Evolutionary conservation across 2,888 invertebrate species (phyloP).

Genomic region (Apoda limacodes): DNA sequence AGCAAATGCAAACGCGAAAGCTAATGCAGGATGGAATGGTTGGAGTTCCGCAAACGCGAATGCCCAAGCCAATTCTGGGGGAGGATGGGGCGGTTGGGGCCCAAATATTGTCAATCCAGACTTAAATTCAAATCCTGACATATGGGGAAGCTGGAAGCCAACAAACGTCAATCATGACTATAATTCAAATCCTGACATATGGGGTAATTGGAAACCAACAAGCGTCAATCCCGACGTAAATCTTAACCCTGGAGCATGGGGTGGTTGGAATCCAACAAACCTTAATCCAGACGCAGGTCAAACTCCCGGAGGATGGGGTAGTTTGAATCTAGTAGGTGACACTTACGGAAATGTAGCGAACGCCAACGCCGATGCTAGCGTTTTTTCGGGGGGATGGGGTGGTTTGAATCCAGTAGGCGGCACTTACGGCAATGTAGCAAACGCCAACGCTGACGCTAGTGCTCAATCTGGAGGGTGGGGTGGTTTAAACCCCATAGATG

Average conservation of each 20-base stretch:
- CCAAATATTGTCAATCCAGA: too few relatives aligned
- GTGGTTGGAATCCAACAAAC: constrained; percentile 4
- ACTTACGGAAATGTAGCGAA: constrained; percentile 14
- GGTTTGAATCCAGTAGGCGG: constrained; percentile 12
- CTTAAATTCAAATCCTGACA: constrained; percentile 6
- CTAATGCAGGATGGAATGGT: constrained; percentile 11
- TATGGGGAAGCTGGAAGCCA: too few relatives aligned
- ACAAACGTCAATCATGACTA: too few relatives aligned
- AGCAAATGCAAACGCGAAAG: constrained; percentile 14
- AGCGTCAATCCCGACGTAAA: too few relatives aligned
- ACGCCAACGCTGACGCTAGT: constrained; percentile 17
- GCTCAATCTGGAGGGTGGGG: constrained; percentile 9
- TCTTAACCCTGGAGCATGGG: constrained; percentile 8
- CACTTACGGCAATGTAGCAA: too few relatives aligned
- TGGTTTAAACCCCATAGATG: constrained; percentile 10
- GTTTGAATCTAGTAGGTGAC: constrained; percentile 6
- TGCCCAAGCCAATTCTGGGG: constrained; percentile 17
- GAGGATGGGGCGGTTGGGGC: constrained; percentile 5
- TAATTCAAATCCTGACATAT: too few relatives aligned
- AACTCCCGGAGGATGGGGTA: constrained; percentile 2
- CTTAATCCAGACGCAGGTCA: constrained; percentile 13
- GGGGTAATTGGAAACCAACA: too few relatives aligned
- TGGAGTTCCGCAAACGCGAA: constrained; percentile 17
- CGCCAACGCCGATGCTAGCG: constrained; percentile 17
- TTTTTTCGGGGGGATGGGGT: constrained; percentile 9